phyloP scores from a whole-genome alignment of 2,888 invertebrate species.

The Geophilus truncorum region DNA sequence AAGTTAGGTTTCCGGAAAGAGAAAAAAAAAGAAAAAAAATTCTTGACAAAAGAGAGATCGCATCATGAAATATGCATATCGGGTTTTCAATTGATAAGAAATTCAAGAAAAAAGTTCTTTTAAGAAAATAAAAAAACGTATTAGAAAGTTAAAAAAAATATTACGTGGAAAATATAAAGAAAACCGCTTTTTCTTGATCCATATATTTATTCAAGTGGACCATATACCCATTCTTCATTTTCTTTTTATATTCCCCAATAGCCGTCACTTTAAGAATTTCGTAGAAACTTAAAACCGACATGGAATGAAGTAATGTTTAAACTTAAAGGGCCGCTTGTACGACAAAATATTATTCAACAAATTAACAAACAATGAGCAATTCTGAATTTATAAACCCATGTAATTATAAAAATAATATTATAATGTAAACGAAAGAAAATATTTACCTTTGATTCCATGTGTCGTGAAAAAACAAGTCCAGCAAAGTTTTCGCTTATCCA shows the following conservation, averaged over 20 bases:
- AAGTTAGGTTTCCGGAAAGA: not conserved
- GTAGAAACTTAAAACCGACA: no score
- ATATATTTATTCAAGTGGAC: not conserved
- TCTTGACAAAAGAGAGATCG: slow-evolving; percentile 15
- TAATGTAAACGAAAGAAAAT: no score
- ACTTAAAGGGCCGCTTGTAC: no score
- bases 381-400: no score
- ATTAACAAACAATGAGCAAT: no score
- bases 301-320: no score
- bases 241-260: not conserved
- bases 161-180: not conserved
- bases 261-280: not conserved
- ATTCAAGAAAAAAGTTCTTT: not conserved
- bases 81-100: slow-evolving; percentile 16
- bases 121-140: not conserved
- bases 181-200: not conserved
- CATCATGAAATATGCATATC: slow-evolving; percentile 20
- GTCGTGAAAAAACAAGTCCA: no score
- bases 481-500: no score
- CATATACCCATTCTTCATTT: not conserved
- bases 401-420: no score
- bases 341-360: no score
- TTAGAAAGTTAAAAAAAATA: not conserved
- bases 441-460: no score
- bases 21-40: not conserved